Conservation (phyloP, 2,888 invertebrate species). For the Caenorhabditis sp. region DNA sequence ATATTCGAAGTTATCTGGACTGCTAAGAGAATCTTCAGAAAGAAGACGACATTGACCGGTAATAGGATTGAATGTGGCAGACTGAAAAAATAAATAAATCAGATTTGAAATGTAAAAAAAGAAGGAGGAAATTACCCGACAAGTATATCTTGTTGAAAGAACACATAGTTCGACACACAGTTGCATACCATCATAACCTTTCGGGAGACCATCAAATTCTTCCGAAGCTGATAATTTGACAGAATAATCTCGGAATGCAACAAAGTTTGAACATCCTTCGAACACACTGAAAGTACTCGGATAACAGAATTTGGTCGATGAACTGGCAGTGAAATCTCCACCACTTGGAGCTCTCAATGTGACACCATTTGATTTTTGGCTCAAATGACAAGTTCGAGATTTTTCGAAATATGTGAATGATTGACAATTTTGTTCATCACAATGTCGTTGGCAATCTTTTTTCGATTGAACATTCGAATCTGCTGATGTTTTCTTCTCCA, state of each 20-base stretch:
- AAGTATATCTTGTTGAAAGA: conserved; percentile 61
- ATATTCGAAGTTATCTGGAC: conserved; percentile 58
- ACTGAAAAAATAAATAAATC: conserved; percentile 40
- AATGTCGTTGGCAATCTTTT: conserved; percentile 47
- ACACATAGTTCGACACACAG: conserved; percentile 69
- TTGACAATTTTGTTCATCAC: conserved; percentile 44
- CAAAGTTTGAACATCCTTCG: conserved; percentile 61
- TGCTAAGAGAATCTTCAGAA: conserved; percentile 57
- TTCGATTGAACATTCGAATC: conserved; percentile 34
- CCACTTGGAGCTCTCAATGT: conserved; percentile 29
- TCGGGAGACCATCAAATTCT: conserved; percentile 67
- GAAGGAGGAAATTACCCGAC: conserved; percentile 42
- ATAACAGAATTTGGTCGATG: conserved; percentile 57
- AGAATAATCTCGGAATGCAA: conserved; percentile 68
- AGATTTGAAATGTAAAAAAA: neutral
- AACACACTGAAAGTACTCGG: conserved; percentile 59
- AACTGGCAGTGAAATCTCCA: conserved; percentile 50
- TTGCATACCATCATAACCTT: conserved; percentile 64
- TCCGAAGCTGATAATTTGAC: conserved; percentile 56
- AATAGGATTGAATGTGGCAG: conserved; percentile 57
- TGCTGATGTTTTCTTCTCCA: conserved; percentile 20
- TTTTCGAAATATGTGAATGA: conserved; percentile 56
- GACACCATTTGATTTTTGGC: conserved; percentile 45
- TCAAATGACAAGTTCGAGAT: conserved; percentile 43
- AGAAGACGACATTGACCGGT: conserved; percentile 59